Evolutionary conservation across 2,888 invertebrate species (phyloP), one percentile per base, ranked within the genome.

Genomic region (Calephelis perditalis): DNA sequence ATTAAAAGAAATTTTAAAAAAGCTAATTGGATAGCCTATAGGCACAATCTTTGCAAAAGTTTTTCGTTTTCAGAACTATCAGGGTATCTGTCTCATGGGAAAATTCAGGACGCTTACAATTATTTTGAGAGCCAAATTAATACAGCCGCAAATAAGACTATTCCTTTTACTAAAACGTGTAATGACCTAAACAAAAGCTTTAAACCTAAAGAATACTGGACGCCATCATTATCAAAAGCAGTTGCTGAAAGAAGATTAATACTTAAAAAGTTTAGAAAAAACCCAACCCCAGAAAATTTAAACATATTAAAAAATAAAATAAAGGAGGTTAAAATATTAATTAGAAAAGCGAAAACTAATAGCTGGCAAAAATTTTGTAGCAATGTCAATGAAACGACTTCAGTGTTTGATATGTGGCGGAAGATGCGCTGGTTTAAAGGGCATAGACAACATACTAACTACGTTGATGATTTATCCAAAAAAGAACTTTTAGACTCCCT

Each of bases 1-100:
- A 61, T 3, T 44, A 63, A 60, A 58, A 9, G 44, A 37, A 64
- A 62, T 60, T 59, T 59, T 12, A 65, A 58, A 57, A 57, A 52
- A 10, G 59, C 56, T n/a, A 46, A 62, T 35, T 62, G 63, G 59
- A 6, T 5, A 26, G 26, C 9, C 2, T 52, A 62, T 56, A 37
- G 15, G 12, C 12, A 47, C 8, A 7, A 15, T 7, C 8, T 47
- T 0, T 15, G 2, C 9, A 15, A 47, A 44, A 46, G n/a, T 37
- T 37, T 46, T 56, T 56, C 15, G n/a, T 12, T 35, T 26, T 26
- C 35, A 10, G 40, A n/a, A 12, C 44, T 44, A 8, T 43, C 35
- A n/a, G 15, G 7, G 7, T 43, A 44, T 57, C 0, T 57, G 15
- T 7, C 10, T 2, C 7, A 12, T 9, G 10, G 12, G 8, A 8